Conservation (phyloP, 2,113 vertebrate genomes). For the Gnathonemus longibarbis region DNA sequence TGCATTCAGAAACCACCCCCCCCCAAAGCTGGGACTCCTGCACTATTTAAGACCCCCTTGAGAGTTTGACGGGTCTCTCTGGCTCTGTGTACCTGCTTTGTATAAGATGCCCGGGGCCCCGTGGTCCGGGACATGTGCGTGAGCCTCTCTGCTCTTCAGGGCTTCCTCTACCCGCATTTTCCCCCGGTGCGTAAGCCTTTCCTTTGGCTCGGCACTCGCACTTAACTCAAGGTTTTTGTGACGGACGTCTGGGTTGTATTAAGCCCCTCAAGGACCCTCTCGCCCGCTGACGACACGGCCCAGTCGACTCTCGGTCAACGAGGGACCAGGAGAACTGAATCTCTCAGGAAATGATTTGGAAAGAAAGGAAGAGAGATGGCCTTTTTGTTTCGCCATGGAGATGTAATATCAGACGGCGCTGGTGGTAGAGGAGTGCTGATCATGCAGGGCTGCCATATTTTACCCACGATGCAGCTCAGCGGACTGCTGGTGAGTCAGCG, state of each 20-base stretch:
- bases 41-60: not conserved
- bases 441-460: not conserved
- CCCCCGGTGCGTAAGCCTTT: not conserved
- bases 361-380: not conserved
- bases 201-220: not conserved
- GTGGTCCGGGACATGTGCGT: not conserved
- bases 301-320: not conserved
- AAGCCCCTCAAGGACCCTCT: not conserved
- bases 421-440: not conserved
- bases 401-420: not conserved
- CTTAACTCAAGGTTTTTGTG: not conserved
- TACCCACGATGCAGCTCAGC: not conserved
- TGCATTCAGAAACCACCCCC: not conserved
- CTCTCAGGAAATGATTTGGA: not conserved
- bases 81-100: constrained; percentile 16
- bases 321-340: not conserved
- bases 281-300: not conserved
- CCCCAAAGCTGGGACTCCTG: not conserved
- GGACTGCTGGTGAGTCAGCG: not conserved
- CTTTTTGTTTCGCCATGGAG: not conserved
- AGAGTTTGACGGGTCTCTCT: not conserved
- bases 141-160: not conserved
- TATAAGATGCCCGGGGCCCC: not conserved
- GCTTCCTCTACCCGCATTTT: not conserved
- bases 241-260: not conserved